These are phyloP conservation scores for Chionomys nivalis DNA, from an alignment of 2,113 vertebrate genomes.

Conservation along the genomic window DNA sequence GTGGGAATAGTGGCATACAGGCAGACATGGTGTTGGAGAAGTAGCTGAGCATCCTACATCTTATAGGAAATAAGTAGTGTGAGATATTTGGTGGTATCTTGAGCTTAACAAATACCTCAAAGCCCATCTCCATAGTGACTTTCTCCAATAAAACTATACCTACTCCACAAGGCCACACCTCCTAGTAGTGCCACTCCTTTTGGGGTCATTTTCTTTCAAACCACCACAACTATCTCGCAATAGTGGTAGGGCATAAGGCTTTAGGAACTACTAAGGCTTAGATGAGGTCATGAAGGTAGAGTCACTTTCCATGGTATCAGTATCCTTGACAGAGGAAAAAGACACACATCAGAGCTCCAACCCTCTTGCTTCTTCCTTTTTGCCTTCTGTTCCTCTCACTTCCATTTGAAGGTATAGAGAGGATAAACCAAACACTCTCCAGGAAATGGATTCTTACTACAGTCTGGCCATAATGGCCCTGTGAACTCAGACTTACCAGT, in stretches of 20 bases:
- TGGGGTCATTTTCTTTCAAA: not conserved
- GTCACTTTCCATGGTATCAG: too few relatives aligned
- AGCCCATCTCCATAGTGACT: not conserved
- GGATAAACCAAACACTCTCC: fast-evolving
- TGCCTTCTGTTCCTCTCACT: not conserved
- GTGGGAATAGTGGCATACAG: not conserved
- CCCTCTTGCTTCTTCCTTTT: not conserved
- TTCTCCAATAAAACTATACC: not conserved
- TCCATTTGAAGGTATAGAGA: not conserved
- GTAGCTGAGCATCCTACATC: not conserved
- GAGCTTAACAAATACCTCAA: not conserved
- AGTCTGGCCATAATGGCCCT: too few relatives aligned
- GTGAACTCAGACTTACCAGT: not conserved
- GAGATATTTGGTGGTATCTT: not conserved
- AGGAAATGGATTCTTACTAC: not conserved
- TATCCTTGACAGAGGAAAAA: not conserved
- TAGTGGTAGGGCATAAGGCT: not conserved
- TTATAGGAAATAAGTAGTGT: not conserved
- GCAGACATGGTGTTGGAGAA: not conserved
- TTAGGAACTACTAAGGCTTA: not conserved
- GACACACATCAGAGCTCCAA: not conserved
- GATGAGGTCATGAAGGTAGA: not conserved
- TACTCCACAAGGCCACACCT: not conserved
- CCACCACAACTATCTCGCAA: not conserved
- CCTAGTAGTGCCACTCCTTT: not conserved